A percentile compares a stretch with the other conserved stretches of the same genome.
These are phyloP conservation scores for Tupaia tana DNA, from an alignment of 2,113 vertebrate genomes.

Conservation along the genomic window DNA sequence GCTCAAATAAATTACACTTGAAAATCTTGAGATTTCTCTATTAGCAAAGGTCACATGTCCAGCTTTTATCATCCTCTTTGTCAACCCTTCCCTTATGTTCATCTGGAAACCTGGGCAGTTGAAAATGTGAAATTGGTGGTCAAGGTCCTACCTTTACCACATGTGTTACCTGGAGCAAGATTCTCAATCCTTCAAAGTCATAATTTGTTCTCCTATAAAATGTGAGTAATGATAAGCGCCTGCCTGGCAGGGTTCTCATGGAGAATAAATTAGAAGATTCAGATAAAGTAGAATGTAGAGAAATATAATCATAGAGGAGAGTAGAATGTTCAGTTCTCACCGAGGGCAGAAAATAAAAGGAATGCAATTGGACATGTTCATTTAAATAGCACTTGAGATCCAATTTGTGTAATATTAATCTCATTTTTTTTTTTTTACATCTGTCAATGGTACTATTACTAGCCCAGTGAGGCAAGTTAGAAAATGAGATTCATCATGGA, in stretches of 20 bases:
- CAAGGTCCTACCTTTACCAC: not conserved
- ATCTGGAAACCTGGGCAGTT: not conserved
- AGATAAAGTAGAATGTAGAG: too few relatives aligned
- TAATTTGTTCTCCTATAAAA: not conserved
- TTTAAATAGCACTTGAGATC: too few relatives aligned
- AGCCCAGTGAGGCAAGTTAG: too few relatives aligned
- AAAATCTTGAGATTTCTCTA: not conserved
- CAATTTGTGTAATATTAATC: too few relatives aligned
- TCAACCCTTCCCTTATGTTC: not conserved
- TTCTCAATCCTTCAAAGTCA: not conserved
- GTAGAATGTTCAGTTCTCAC: too few relatives aligned
- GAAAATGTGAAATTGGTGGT: not conserved
- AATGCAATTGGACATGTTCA: too few relatives aligned
- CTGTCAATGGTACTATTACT: too few relatives aligned
- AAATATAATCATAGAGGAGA: too few relatives aligned
- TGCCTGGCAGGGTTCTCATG: rapidly evolving
- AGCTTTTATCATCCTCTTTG: not conserved
- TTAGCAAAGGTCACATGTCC: not conserved
- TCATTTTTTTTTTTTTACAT: too few relatives aligned
- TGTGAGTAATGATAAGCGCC: too few relatives aligned
- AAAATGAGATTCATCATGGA: too few relatives aligned
- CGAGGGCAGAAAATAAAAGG: too few relatives aligned
- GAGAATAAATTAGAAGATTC: not conserved
- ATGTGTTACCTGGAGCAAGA: not conserved
- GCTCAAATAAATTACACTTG: not conserved